Conservation (phyloP, 1,140 invertebrate species). For the Drosophila pallidifrons region DNA sequence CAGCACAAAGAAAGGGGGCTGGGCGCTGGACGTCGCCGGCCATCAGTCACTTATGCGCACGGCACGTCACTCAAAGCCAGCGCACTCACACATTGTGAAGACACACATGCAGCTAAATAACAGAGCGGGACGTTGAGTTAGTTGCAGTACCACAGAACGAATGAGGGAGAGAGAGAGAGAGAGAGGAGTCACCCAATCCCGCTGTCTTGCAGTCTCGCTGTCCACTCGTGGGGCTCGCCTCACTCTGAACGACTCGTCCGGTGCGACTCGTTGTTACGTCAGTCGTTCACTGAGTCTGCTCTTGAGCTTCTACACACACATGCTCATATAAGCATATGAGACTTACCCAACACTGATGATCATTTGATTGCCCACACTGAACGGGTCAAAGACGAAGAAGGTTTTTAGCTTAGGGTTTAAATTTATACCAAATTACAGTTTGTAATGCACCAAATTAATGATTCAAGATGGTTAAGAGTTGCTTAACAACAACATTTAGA, state of each 20-base stretch:
- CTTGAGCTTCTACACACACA: conserved; percentile 59
- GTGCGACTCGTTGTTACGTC: conserved; percentile 78
- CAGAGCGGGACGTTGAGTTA: conserved; percentile 64
- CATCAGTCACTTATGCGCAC: conserved; percentile 80
- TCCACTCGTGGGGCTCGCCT: conserved; percentile 15
- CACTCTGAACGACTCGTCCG: conserved; percentile 51
- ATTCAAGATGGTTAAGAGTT: conserved; percentile 14
- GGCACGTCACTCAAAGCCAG: conserved; percentile 77
- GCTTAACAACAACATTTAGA: conserved; percentile 6
- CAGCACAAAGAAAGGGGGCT: conserved; percentile 58
- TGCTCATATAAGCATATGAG: conserved; percentile 5
- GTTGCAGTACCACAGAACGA: conserved; percentile 9
- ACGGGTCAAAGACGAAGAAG: conserved; percentile 22
- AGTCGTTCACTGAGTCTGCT: conserved; percentile 65
- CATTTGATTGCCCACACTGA: conserved; percentile 46
- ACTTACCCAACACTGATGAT: conserved; percentile 39
- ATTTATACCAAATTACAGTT: conserved; percentile 24
- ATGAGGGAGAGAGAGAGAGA: too few relatives aligned
- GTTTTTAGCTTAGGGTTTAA: conserved; percentile 9
- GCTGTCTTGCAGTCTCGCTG: not conserved
- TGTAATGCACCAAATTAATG: conserved; percentile 20
- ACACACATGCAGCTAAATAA: conserved; percentile 68
- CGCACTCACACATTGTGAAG: conserved; percentile 35
- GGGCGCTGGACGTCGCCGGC: conserved; percentile 75
- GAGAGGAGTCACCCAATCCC: conserved; percentile 4